phyloP scores from a whole-genome alignment of 1,140 invertebrate genomes.

The Aphis gossypii region DNA sequence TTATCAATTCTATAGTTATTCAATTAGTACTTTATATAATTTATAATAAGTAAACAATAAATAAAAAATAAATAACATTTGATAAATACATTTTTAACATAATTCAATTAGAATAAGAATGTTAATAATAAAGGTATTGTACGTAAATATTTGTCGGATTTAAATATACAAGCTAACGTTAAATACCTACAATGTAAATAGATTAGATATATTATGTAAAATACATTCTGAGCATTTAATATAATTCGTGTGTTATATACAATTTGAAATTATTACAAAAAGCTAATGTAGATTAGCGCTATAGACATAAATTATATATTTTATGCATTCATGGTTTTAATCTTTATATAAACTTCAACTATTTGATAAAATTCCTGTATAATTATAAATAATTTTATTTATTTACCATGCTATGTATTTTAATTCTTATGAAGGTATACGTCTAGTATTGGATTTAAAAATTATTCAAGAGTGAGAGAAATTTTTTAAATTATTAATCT shows the following conservation, averaged over 20 bases:
- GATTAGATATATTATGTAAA: no score
- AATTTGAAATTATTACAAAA: neutral
- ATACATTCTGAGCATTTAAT: no score
- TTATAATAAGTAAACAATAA: no score
- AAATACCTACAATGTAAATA: neutral
- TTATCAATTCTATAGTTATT: neutral
- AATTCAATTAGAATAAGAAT: no score
- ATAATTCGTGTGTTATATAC: neutral
- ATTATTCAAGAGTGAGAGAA: neutral
- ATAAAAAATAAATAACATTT: neutral
- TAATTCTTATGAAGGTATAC: neutral
- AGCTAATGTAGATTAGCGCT: conserved; percentile 66
- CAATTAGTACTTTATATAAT: neutral
- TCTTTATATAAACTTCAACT: conserved; percentile 60
- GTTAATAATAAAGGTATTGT: no score
- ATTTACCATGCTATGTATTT: neutral
- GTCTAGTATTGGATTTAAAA: neutral
- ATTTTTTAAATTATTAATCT: neutral
- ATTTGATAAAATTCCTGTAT: conserved; percentile 9
- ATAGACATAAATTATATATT: conserved; percentile 66
- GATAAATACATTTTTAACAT: neutral
- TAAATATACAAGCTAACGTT: no score
- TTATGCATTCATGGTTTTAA: conserved; percentile 63
- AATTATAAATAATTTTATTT: neutral
- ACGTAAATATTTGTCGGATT: no score